A percentile compares a stretch with the other conserved stretches of the same genome.
phyloP scores from a whole-genome alignment of 2,888 invertebrate genomes.

The Erpobdella octoculata region DNA sequence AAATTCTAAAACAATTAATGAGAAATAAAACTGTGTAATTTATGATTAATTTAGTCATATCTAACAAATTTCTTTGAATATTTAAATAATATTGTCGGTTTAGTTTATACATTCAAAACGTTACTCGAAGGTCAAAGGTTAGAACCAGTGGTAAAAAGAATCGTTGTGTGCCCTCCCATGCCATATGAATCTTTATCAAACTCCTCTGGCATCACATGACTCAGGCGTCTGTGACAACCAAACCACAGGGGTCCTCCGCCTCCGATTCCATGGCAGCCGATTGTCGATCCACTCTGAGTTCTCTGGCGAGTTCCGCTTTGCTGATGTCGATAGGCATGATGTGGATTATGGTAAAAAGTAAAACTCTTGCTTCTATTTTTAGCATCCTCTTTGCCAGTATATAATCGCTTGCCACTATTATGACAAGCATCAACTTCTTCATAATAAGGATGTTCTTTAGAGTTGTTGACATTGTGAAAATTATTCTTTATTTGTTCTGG shows the following conservation, averaged over 20 bases:
- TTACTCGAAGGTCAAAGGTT: too few species aligned
- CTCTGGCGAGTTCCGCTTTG: not conserved
- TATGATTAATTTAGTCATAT: too few species aligned
- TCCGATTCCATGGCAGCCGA: not conserved
- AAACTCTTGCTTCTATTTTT: not conserved
- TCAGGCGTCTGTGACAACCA: slow-evolving; percentile 1
- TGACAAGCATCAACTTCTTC: not conserved
- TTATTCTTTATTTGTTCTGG: not conserved
- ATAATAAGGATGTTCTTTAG: not conserved
- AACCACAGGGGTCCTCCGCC: slow-evolving; percentile 20
- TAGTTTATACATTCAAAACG: too few species aligned
- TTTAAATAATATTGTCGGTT: too few species aligned
- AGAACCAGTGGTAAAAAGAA: slow-evolving; percentile 9
- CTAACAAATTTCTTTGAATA: too few species aligned
- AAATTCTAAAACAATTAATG: too few species aligned
- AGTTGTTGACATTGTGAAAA: not conserved
- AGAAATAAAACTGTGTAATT: too few species aligned
- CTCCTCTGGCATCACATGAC: not conserved
- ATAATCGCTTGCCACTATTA: not conserved
- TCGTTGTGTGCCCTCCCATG: slow-evolving; percentile 3
- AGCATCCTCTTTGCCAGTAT: not conserved
- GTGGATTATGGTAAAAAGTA: not conserved
- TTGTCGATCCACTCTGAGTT: slow-evolving; percentile 13
- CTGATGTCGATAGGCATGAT: not conserved
- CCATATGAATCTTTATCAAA: not conserved